A percentile compares a stretch with the other conserved stretches of the same genome.
Evolutionary conservation across 2,113 vertebrate species (phyloP).

Genomic region (Carassius carassius): DNA sequence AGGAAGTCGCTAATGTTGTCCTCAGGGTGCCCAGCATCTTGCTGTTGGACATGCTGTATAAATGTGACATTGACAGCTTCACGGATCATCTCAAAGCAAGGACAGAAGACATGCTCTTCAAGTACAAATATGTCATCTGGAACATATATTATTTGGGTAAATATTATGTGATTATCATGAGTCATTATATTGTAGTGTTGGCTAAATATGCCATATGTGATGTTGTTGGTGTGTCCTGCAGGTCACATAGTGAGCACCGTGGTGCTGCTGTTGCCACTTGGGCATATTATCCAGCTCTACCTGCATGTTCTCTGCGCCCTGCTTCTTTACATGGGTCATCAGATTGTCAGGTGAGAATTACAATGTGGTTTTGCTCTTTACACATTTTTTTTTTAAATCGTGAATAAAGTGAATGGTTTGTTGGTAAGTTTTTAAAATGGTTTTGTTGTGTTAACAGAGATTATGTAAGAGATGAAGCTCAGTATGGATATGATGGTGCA

Average conservation of each 20-base stretch:
- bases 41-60: conserved; percentile 82
- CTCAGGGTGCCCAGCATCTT: conserved; percentile 81
- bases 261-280: conserved; percentile 78
- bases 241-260: conserved; percentile 80
- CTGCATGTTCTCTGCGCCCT: conserved; percentile 79
- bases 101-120: conserved; percentile 77
- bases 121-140: conserved; percentile 79
- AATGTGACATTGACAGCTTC: conserved; percentile 79
- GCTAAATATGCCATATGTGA: too few relatives aligned
- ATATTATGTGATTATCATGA: conserved; percentile 23
- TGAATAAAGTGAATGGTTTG: neutral
- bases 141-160: conserved; percentile 81
- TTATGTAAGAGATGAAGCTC: conserved; percentile 76
- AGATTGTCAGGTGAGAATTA: conserved; percentile 78
- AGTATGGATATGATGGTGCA: conserved; percentile 67
- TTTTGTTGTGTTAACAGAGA: conserved; percentile 70
- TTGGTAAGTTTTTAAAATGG: neutral
- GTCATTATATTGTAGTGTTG: neutral
- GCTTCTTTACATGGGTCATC: conserved; percentile 80
- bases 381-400: neutral
- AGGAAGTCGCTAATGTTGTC: conserved; percentile 79
- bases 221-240: conserved; percentile 54
- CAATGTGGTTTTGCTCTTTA: neutral
- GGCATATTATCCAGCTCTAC: conserved; percentile 82
- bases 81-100: conserved; percentile 76